A percentile compares a stretch with the other conserved stretches of the same genome.
phyloP scores from a whole-genome alignment of 2,888 invertebrate species.

The Netelia inedita region DNA sequence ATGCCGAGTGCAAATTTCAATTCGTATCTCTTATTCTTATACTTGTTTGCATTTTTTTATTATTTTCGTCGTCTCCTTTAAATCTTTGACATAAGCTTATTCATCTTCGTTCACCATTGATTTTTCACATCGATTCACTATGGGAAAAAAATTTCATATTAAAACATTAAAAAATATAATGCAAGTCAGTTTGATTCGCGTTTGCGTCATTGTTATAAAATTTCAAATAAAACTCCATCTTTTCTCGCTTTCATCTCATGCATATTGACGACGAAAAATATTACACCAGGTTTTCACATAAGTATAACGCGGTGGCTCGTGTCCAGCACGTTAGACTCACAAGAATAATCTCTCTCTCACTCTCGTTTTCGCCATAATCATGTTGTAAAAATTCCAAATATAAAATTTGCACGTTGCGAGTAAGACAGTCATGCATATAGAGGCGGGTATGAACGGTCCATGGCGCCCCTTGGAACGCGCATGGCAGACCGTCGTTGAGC shows the following conservation, averaged over 20 bases:
- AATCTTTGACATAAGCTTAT: too few relatives aligned
- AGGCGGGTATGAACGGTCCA: conserved; percentile 54
- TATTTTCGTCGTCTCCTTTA: too few relatives aligned
- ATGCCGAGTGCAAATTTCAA: too few relatives aligned
- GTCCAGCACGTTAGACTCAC: neutral
- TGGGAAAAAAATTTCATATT: too few relatives aligned
- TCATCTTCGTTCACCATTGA: too few relatives aligned
- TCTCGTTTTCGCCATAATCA: conserved; percentile 59
- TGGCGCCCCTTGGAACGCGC: conserved; percentile 80
- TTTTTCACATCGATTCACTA: too few relatives aligned
- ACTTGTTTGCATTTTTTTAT: too few relatives aligned
- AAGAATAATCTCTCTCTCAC: neutral
- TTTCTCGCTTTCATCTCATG: neutral
- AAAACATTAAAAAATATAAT: neutral
- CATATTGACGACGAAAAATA: conserved; percentile 1
- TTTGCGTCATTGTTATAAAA: neutral
- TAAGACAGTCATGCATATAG: neutral
- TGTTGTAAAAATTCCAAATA: conserved; percentile 73
- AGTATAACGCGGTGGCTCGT: conserved; percentile 3
- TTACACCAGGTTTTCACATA: neutral
- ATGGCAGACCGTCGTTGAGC: conserved; percentile 77
- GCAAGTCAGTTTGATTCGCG: neutral
- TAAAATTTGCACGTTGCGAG: conserved; percentile 71
- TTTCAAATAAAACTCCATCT: conserved; percentile 8
- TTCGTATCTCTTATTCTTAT: too few relatives aligned